A percentile compares a stretch with the other conserved stretches of the same genome.
Evolutionary conservation across 2,888 invertebrate species (phyloP).

Genomic region (Eubasilissa splendida): DNA sequence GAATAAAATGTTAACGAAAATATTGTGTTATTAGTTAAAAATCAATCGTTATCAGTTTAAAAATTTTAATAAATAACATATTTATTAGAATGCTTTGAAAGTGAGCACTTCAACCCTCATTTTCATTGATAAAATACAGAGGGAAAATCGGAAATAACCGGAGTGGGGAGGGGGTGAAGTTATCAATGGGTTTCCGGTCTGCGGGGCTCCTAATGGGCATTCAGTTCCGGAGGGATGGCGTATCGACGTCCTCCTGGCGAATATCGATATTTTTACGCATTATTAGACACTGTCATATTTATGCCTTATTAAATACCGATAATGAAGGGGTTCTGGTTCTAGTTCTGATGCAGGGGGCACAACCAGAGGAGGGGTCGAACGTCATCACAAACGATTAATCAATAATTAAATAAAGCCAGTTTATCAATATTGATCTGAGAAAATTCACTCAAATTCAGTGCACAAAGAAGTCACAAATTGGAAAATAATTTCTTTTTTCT

Average conservation of each 20-base stretch:
- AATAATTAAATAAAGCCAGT: too few relatives aligned
- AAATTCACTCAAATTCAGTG: too few relatives aligned
- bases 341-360: too few relatives aligned
- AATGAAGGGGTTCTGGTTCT: background rate
- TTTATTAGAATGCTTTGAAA: background rate
- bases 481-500: too few relatives aligned
- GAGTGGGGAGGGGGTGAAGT: slow-evolving; percentile 1
- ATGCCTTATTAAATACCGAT: slow-evolving; percentile 32
- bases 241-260: background rate
- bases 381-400: too few relatives aligned
- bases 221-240: slow-evolving; percentile 16
- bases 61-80: background rate
- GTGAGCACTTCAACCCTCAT: background rate
- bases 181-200: slow-evolving; percentile 41
- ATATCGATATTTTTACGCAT: slow-evolving; percentile 21
- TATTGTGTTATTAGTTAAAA: background rate
- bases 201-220: slow-evolving; percentile 26
- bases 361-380: too few relatives aligned
- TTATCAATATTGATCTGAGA: too few relatives aligned
- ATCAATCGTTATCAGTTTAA: background rate
- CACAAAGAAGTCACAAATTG: too few relatives aligned
- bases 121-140: slow-evolving; percentile 9
- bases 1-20: background rate
- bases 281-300: slow-evolving; percentile 32
- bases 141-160: slow-evolving; percentile 15